phyloP scores from a whole-genome alignment of 1,140 invertebrate genomes.

The Caenorhabditis remanei region DNA sequence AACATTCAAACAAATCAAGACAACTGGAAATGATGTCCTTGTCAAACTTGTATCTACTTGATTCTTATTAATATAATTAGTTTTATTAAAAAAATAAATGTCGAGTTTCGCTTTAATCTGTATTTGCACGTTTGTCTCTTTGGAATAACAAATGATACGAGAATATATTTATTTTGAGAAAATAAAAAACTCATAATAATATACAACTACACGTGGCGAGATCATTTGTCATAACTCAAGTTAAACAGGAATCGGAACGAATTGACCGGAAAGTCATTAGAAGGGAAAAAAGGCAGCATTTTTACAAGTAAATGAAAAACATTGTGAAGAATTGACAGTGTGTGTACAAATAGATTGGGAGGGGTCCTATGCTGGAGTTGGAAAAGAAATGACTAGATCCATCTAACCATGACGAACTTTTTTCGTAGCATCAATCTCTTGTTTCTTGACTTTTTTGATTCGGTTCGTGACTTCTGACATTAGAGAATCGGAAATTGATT shows the following conservation, averaged over 20 bases:
- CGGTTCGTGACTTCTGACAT: constrained; percentile 31
- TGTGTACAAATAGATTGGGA: constrained; percentile 18
- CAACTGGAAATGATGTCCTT: not conserved
- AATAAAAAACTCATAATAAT: not conserved
- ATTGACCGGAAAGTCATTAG: not conserved
- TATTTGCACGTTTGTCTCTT: too few species aligned
- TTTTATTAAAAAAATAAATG: too few species aligned
- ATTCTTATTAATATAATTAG: not conserved
- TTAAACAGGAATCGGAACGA: not conserved
- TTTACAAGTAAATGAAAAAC: constrained; percentile 39
- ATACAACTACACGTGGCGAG: constrained; percentile 43
- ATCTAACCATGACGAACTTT: constrained; percentile 16
- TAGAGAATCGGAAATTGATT: constrained; percentile 55
- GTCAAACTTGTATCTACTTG: constrained; percentile 7
- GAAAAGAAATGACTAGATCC: not conserved
- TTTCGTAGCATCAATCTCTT: constrained; percentile 34
- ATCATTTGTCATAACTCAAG: constrained; percentile 38
- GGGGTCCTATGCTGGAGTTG: not conserved
- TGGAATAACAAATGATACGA: not conserved
- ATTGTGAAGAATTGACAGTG: not conserved
- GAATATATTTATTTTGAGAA: constrained; percentile 41
- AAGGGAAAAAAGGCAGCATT: constrained; percentile 6
- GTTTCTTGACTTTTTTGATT: constrained; percentile 30
- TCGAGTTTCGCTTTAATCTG: too few species aligned
- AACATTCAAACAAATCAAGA: constrained; percentile 46